These are phyloP conservation scores for Apocheima hispidaria DNA, from an alignment of 2,888 invertebrate species.

Conservation along the genomic window DNA sequence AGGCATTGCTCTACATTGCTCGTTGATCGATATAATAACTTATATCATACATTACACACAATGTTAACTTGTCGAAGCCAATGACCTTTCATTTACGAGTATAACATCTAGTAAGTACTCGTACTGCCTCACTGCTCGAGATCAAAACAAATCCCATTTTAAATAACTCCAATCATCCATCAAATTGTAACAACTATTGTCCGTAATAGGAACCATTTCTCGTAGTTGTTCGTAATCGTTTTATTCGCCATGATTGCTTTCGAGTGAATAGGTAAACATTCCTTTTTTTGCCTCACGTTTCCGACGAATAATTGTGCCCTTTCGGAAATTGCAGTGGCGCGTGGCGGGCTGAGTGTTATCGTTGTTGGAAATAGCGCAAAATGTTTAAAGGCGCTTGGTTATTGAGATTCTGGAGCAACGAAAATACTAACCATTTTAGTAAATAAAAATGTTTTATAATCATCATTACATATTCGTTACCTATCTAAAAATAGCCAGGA, in stretches of 20 bases:
- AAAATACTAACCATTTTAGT: neutral
- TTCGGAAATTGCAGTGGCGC: conserved; percentile 69
- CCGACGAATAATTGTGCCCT: conserved; percentile 70
- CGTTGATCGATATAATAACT: too few relatives aligned
- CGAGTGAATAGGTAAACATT: conserved; percentile 71
- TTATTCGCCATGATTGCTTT: conserved; percentile 72
- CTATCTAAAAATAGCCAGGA: too few relatives aligned
- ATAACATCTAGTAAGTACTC: neutral
- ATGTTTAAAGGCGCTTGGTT: conserved; percentile 28
- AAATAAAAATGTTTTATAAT: neutral
- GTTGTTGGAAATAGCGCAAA: conserved; percentile 38
- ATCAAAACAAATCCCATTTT: conserved; percentile 42
- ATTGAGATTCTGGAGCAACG: conserved; percentile 12
- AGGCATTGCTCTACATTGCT: too few relatives aligned
- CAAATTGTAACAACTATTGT: conserved; percentile 53
- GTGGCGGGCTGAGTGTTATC: conserved; percentile 78
- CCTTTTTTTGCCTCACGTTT: conserved; percentile 66
- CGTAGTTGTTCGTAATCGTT: conserved; percentile 68
- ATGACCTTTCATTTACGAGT: conserved; percentile 20
- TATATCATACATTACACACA: neutral
- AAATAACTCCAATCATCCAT: conserved; percentile 47
- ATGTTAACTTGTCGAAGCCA: conserved; percentile 16
- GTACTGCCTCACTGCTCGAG: conserved; percentile 37
- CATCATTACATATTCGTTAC: too few relatives aligned
- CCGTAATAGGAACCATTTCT: conserved; percentile 58